phyloP scores from a whole-genome alignment of 2,113 vertebrate species.

The Sisor rabdophorus region DNA sequence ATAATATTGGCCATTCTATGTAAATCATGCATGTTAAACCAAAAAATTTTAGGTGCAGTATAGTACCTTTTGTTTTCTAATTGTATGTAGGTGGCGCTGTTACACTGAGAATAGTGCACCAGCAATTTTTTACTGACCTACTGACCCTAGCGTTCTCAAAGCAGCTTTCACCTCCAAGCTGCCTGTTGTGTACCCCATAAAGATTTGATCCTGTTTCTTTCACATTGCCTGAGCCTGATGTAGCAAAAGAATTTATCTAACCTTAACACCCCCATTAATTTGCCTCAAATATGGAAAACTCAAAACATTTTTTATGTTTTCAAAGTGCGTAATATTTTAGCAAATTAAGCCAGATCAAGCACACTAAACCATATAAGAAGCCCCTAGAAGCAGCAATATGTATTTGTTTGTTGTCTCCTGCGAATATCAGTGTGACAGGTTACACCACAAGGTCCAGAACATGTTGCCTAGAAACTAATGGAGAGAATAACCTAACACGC shows the following conservation, averaged over 20 bases:
- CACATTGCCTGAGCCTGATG: background rate
- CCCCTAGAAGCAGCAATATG: constrained; percentile 30
- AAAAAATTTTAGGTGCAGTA: background rate
- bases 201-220: background rate
- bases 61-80: background rate
- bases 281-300: constrained; percentile 5
- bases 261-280: background rate
- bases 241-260: constrained; percentile 4
- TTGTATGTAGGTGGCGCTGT: background rate
- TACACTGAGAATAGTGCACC: background rate
- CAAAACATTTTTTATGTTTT: constrained; percentile 7
- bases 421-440: constrained; percentile 51
- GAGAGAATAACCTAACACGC: constrained; percentile 47
- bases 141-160: background rate
- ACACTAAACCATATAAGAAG: constrained; percentile 25
- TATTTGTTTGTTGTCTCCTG: constrained; percentile 51
- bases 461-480: constrained; percentile 55
- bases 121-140: background rate
- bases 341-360: constrained; percentile 12
- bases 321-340: constrained; percentile 6
- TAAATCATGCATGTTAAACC: background rate
- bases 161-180: constrained; percentile 2
- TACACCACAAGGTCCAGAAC: constrained; percentile 49
- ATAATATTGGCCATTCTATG: background rate
- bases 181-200: background rate